A percentile compares a stretch with the other conserved stretches of the same genome.
Evolutionary conservation across 2,113 vertebrate species (phyloP).

Genomic region (Callorhinus ursinus): DNA sequence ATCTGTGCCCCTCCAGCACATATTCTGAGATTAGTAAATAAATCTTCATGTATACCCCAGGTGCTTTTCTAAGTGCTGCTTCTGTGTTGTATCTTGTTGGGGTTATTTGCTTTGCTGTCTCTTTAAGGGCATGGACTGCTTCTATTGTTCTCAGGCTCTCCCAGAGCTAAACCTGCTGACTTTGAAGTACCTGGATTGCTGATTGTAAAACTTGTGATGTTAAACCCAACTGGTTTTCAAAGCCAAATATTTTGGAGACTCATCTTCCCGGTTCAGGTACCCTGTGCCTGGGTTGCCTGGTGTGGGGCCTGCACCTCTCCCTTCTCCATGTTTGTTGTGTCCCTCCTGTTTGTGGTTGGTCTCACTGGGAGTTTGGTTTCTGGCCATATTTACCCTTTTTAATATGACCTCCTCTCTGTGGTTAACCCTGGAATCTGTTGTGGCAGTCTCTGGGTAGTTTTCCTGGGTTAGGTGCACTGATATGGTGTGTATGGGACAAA

Average conservation of each 20-base stretch:
- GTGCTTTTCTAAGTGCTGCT: neutral
- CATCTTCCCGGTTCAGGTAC: neutral
- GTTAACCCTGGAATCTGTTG: neutral
- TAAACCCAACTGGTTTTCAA: neutral
- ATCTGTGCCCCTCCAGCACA: neutral
- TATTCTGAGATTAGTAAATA: neutral
- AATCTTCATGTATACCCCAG: neutral
- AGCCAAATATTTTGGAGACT: neutral
- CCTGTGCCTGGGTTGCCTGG: neutral
- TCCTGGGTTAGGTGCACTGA: neutral
- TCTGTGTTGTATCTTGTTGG: neutral
- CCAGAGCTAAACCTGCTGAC: neutral
- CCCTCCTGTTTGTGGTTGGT: neutral
- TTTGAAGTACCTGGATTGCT: neutral
- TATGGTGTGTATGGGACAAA: neutral
- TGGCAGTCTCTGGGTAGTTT: neutral
- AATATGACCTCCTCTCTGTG: neutral
- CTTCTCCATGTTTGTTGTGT: neutral
- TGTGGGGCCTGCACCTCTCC: neutral
- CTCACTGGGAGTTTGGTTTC: neutral
- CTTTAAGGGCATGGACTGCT: neutral
- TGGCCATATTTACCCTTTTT: neutral
- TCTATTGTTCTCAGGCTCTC: neutral
- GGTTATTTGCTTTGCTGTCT: neutral
- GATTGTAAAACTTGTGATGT: neutral